Evolutionary conservation across 2,113 vertebrate genomes (phyloP), one percentile per base, ranked within the genome.

Genomic region (Glareola pratincola): DNA sequence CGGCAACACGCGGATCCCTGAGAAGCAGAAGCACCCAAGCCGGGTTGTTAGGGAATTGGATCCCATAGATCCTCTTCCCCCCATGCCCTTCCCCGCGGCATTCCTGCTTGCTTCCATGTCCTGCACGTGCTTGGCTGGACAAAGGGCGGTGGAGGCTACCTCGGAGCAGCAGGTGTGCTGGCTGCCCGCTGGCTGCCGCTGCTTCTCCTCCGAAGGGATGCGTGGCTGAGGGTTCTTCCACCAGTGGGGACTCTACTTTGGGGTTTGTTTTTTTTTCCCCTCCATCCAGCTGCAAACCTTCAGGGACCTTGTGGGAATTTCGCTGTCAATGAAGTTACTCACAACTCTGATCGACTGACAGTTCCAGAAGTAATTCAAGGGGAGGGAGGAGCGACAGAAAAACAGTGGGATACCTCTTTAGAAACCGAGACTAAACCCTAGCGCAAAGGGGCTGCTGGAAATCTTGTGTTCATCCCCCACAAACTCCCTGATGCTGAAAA

Each of bases 401-500:
- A 47, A n/a, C 34, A 82, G 57, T 8, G 72, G 29, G 51, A 56
- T 9, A 30, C 43, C 23, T 72, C 77, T 87, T 74, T 23, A 60
- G 39, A 85, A 91, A 92, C 9, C 59, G 37, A 48, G 69, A 71
- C 36, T 39, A 50, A 82, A 50, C 10, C 6, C 39, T 36, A 48
- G 63, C 1, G 8, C 12, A 53, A 54, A 81, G 67, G 21, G 24
- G 43, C 69, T 72, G 68, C 48, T 78, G 66, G 48, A 85, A 95
- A 87, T 51, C 85, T 82, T 93, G 71, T 92, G 77, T 96, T 88
- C 94, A 90, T 91, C 56, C 69, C 89, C 87, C 88, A 77, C 72
- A 88, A 91, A 88, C 39, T 81, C 89, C 86, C 93, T 76, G 79
- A 94, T 95, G 91, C 80, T 97, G 96, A 90, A 97, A 97, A 97